Conservation (phyloP, 2,797 vertebrate genomes). For the Hephaestus fuliginosus region DNA sequence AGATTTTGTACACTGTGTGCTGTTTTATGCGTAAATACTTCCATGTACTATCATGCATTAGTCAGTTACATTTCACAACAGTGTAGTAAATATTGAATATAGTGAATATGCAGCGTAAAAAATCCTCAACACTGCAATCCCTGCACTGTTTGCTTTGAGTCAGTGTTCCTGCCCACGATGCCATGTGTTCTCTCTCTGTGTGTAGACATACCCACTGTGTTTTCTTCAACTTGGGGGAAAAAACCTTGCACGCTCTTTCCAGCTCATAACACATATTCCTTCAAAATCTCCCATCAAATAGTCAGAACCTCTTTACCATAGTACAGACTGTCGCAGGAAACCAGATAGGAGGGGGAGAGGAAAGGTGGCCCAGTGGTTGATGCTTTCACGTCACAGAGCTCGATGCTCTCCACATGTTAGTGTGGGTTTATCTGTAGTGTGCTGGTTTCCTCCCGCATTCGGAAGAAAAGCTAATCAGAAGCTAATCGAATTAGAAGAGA, state of each 20-base stretch:
- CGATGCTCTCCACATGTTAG: constrained; percentile 1
- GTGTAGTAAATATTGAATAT: constrained; percentile 24
- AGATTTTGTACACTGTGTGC: not conserved
- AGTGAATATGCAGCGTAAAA: not conserved
- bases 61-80: constrained; percentile 37
- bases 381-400: not conserved
- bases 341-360: not conserved
- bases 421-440: constrained; percentile 5
- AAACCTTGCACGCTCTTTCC: constrained; percentile 33
- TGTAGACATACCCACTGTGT: constrained; percentile 26
- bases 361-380: constrained; percentile 3
- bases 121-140: constrained; percentile 26
- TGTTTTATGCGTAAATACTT: not conserved
- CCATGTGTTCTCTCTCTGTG: constrained; percentile 26
- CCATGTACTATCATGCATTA: not conserved
- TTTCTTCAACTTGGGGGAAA: constrained; percentile 29
- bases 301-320: not conserved
- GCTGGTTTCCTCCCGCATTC: constrained; percentile 12
- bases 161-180: not conserved
- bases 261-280: constrained; percentile 10
- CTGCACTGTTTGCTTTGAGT: constrained; percentile 53
- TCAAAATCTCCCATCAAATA: constrained; percentile 9
- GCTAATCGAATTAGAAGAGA: not conserved
- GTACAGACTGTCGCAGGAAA: constrained; percentile 11
- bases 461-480: constrained; percentile 2